Evolutionary conservation across 2,113 vertebrate genomes (phyloP), one percentile per base, ranked within the genome.

Genomic region (Apodemus sylvaticus): DNA sequence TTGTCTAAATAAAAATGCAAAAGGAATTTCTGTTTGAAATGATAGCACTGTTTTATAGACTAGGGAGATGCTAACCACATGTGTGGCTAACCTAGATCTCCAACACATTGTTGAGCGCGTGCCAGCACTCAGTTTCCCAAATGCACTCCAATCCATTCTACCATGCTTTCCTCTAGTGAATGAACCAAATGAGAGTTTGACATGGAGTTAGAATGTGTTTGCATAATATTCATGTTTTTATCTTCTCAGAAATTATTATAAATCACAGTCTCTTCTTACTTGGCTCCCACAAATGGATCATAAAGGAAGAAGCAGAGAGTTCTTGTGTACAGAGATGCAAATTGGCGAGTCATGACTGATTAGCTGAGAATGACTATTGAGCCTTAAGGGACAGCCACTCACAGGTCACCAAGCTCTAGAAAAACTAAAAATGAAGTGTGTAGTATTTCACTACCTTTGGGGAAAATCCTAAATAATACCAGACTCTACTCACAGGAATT

Each of bases 11-110:
- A 79, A 24, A 92, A 13, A 79, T n/a, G 22, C 20, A 94, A 83
- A 94, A 51, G 45, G 17, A 81, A 77, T 51, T 74, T 91, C 55
- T 93, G 20, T 19, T 81, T 71, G 62, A 93, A 97, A 92, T 51
- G 13, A 83, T 74, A 90, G 31, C 24, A 24, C 24, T 13, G 2
- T 51, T 64, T 93, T 51, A 20, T 64, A 34, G 19, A 2, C 34
- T 24, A 48, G 86, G 42, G 48, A 6, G 24, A 71, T 79, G 20
- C 76, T 86, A 93, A 53, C 3, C 24, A 93, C 13, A 13, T 76
- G 71, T 91, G 19, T 78, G 24, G 60, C n/a, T 74, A 90, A 87
- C 12, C 3, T 34, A 81, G 29, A 93, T 68, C 53, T 62, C 22
- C 11, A 93, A 24, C 9, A 45, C n/a, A 66, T 77, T 79, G 31